phyloP scores from a whole-genome alignment of 2,113 vertebrate genomes.

The Centropus bengalensis region DNA sequence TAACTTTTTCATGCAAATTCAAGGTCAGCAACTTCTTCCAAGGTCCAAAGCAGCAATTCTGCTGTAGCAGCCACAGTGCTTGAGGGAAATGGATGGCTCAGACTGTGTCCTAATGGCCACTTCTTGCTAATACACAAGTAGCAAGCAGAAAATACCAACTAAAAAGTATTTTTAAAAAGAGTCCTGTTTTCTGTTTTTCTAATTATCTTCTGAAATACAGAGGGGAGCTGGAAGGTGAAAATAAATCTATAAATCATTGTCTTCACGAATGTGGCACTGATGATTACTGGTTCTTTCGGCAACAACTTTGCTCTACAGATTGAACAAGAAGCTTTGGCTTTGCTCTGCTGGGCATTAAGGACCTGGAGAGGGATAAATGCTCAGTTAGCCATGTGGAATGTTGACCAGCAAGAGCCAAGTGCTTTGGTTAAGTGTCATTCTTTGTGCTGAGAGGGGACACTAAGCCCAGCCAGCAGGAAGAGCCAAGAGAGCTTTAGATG shows the following conservation, averaged over 20 bases:
- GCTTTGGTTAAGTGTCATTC: not conserved
- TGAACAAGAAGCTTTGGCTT: not conserved
- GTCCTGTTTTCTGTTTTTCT: not conserved
- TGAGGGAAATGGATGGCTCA: not conserved
- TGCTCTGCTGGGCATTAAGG: not conserved
- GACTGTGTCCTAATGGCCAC: not conserved
- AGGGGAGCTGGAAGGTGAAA: not conserved
- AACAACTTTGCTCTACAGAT: not conserved
- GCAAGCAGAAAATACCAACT: not conserved
- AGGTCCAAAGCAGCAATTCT: not conserved
- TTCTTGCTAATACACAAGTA: not conserved
- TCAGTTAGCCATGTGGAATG: not conserved
- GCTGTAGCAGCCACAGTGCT: not conserved
- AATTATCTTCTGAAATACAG: not conserved
- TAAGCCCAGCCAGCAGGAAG: not conserved
- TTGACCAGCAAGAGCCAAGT: not conserved
- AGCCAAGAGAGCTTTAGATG: not conserved
- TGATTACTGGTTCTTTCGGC: not conserved
- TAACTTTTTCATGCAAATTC: constrained; percentile 27
- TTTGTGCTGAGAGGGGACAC: not conserved
- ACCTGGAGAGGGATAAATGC: not conserved
- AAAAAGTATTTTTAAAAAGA: not conserved
- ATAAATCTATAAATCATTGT: not conserved
- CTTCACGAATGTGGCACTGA: fast-evolving
- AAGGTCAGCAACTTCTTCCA: not conserved